Evolutionary conservation across 2,113 vertebrate genomes (phyloP).

Genomic region (Myodes glareolus): DNA sequence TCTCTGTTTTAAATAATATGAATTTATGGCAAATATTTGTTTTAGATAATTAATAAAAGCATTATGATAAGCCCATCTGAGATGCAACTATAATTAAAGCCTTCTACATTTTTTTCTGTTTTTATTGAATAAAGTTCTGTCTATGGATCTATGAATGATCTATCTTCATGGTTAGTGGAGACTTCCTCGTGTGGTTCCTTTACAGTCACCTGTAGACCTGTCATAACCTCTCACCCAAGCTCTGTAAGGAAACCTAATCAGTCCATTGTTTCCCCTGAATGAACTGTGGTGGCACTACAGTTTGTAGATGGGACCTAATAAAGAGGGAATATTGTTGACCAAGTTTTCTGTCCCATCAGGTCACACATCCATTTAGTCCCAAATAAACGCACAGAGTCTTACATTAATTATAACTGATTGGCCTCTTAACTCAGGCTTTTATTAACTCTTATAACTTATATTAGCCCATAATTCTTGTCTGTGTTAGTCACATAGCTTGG

Average conservation of each 20-base stretch:
- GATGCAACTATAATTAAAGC: not conserved
- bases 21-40: not conserved
- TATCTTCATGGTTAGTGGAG: not conserved
- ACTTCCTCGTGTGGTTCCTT: not conserved
- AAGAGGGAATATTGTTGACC: no score
- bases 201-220: not conserved
- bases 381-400: no score
- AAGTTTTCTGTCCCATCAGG: no score
- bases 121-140: not conserved
- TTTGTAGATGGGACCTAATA: not conserved
- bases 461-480: no score
- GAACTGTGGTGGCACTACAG: not conserved
- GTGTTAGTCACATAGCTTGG: no score
- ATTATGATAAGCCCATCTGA: not conserved
- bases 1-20: not conserved
- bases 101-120: not conserved
- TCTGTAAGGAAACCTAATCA: not conserved
- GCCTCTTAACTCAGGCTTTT: no score
- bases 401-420: no score
- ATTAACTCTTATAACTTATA: no score
- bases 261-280: not conserved
- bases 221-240: not conserved
- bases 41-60: not conserved
- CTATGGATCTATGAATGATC: not conserved
- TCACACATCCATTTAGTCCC: no score